Percentiles rank a stretch among this genome's conserved stretches.
Conservation (phyloP, 2,113 vertebrate species). For the Elephas maximus region DNA sequence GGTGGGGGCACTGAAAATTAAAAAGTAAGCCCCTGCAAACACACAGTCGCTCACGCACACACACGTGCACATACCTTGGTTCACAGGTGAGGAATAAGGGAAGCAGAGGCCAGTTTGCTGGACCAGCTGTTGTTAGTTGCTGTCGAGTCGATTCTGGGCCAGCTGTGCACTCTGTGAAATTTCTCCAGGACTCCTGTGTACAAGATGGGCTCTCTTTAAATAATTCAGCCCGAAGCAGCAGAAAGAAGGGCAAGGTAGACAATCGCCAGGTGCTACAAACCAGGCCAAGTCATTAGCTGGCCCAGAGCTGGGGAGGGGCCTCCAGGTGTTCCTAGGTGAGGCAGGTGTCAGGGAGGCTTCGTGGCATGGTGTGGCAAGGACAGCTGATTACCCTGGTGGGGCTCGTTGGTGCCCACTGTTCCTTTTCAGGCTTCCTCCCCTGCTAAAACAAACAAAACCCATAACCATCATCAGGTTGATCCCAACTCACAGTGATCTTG, state of each 20-base stretch:
- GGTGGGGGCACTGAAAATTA: neutral
- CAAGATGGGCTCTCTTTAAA: neutral
- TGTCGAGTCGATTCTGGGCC: neutral
- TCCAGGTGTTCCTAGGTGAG: neutral
- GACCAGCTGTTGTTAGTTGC: neutral
- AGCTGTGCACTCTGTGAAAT: no score
- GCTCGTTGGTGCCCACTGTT: neutral
- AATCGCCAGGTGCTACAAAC: neutral
- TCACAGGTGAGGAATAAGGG: neutral
- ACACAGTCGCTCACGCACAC: rapidly evolving
- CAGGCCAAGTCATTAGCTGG: neutral
- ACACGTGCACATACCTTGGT: neutral
- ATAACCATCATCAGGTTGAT: neutral
- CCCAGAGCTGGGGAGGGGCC: neutral
- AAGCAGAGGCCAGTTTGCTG: neutral
- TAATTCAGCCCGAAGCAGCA: neutral
- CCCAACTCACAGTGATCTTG: neutral
- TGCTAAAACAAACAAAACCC: neutral
- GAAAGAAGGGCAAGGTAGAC: neutral
- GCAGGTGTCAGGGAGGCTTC: neutral
- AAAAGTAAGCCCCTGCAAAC: neutral
- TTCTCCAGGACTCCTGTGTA: neutral
- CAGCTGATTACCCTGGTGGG: neutral
- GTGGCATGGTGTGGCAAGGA: rapidly evolving
- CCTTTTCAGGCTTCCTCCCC: neutral